Evolutionary conservation across 1,140 invertebrate genomes (phyloP), one percentile per base, ranked within the genome.

Genomic region (Achroia grisella): DNA sequence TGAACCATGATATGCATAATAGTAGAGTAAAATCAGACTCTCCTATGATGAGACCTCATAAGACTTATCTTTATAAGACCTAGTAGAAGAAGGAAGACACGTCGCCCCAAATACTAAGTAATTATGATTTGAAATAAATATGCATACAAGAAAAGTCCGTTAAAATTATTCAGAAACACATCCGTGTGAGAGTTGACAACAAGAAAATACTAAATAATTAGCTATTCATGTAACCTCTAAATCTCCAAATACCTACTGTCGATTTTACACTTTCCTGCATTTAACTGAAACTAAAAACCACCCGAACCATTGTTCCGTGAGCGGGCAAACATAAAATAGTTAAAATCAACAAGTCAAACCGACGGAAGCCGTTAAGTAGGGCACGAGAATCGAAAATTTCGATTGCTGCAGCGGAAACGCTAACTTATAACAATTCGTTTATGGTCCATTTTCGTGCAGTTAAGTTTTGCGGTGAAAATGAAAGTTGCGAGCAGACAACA

Each of bases 311-410:
- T 73, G 61, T 72, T 73, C 64, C 52, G 52, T 58, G 43, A 63
- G 48, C 50, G 47, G 39, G 39, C 46, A 65, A 70, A 68, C 60
- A 59, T 68, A 61, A 69, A 76, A 76, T 73, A 72, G 66, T 69
- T 76, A 75, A 76, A 73, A 73, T 71, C 67, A 71, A 73, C 73
- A 74, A 72, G 59, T 62, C 52, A 54, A 56, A 55, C 63, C 58
- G 54, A 65, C 76, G 76, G 70, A 77, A 80, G 57, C 60, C 48
- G 47, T 62, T 60, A 82, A 67, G 67, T 82, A 68, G 78, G 78
- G 49, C 78, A 71, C 44, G 49, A 58, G 50, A 55, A 56, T 75
- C 78, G 75, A 79, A 75, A 82, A 82, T 76, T 70, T 74, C 36
- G 39, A 48, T 43, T 12, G 30, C 15, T 5, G 10, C 49, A 59